These are phyloP conservation scores for Bombus vancouverensis DNA, from an alignment of 1,140 invertebrate genomes.

Conservation along the genomic window DNA sequence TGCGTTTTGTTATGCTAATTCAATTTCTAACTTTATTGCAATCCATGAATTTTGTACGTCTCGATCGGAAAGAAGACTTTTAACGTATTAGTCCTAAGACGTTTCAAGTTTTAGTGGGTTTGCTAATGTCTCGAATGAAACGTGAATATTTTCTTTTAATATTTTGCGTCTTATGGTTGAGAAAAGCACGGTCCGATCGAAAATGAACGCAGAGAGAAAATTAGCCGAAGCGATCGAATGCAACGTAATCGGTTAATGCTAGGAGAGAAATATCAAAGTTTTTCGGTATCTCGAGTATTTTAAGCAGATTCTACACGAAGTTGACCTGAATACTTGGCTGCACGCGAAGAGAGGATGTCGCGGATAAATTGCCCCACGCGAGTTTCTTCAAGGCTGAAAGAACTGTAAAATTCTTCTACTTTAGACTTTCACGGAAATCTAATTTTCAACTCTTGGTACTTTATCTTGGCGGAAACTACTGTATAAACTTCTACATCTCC, in stretches of 20 bases:
- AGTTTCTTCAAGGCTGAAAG: conserved; percentile 3
- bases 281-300: background rate
- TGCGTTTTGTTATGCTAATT: background rate
- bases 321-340: background rate
- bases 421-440: background rate
- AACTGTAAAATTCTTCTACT: background rate
- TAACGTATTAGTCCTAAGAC: no score
- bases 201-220: no score
- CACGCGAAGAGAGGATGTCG: conserved; percentile 2
- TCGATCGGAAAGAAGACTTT: no score
- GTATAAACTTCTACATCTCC: background rate
- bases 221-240: background rate
- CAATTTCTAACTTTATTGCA: background rate
- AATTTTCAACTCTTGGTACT: background rate
- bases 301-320: background rate
- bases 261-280: background rate
- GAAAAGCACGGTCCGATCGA: background rate
- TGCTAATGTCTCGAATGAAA: no score
- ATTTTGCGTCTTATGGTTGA: no score
- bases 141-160: no score
- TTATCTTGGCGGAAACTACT: background rate
- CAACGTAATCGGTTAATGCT: background rate
- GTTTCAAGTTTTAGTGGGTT: no score
- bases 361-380: background rate
- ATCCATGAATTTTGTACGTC: no score